Conservation (phyloP, 2,113 vertebrate genomes). For the Myotis yumanensis region DNA sequence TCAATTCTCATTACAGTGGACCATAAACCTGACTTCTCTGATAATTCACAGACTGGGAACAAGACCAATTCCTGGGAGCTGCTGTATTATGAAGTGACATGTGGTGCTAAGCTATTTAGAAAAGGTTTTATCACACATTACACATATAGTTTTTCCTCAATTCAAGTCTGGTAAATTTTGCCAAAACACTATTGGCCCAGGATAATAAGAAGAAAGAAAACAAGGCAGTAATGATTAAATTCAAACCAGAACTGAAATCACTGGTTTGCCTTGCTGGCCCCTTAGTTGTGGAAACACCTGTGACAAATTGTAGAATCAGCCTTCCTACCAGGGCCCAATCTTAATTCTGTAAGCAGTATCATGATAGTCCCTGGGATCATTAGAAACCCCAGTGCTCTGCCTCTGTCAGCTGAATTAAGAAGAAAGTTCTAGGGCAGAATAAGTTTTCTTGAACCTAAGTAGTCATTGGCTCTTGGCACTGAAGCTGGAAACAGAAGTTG, state of each 20-base stretch:
- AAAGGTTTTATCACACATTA: constrained; percentile 5
- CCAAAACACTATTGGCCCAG: not conserved
- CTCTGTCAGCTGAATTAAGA: constrained; percentile 57
- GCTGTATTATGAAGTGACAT: not conserved
- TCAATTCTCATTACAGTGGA: not conserved
- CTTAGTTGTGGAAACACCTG: not conserved
- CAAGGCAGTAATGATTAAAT: not conserved
- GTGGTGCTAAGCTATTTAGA: not conserved
- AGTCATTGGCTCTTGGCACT: constrained; percentile 58
- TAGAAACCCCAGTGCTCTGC: not conserved
- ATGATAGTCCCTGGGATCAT: not conserved
- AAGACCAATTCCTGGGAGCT: not conserved
- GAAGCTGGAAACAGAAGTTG: constrained; percentile 67
- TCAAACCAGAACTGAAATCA: not conserved
- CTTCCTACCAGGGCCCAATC: not conserved
- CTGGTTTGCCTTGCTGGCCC: not conserved
- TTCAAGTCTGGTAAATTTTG: constrained; percentile 10
- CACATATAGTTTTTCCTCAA: not conserved
- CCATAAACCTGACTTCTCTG: not conserved
- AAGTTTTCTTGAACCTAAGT: constrained; percentile 58
- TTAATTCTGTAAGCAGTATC: not conserved
- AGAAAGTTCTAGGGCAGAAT: constrained; percentile 62
- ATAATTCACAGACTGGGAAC: not conserved
- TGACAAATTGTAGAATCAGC: not conserved
- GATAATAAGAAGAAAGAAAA: not conserved